Evolutionary conservation across 2,797 vertebrate genomes (phyloP).

Genomic region (Amniataba percoides): DNA sequence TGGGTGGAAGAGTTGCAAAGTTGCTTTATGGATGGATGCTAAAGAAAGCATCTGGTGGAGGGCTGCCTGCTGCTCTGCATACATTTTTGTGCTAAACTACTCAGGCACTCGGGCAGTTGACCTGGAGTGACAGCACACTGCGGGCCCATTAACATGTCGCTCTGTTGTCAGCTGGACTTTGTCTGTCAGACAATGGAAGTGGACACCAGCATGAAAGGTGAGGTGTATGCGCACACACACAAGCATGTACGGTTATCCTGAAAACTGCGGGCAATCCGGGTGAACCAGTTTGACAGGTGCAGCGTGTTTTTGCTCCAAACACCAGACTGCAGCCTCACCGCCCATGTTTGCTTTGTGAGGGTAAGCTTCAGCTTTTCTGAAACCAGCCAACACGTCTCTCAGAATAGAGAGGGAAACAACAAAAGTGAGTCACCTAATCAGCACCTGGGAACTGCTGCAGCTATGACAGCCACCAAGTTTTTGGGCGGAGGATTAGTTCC

Average conservation of each 20-base stretch:
- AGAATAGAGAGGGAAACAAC: constrained; percentile 23
- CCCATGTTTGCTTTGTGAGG: constrained; percentile 3
- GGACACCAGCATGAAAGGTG: constrained; percentile 39
- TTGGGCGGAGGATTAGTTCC: constrained; percentile 65
- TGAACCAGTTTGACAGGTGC: constrained; percentile 60
- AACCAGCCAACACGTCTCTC: background rate
- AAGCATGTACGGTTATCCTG: background rate
- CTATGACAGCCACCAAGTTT: constrained; percentile 29
- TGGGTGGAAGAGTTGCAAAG: constrained; percentile 73
- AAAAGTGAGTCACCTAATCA: constrained; percentile 44
- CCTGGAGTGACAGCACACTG: constrained; percentile 58
- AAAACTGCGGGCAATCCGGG: constrained; percentile 63
- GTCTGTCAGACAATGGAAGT: constrained; percentile 28
- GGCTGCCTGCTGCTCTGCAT: constrained; percentile 70
- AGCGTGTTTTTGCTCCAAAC: constrained; percentile 39
- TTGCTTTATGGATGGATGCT: constrained; percentile 73
- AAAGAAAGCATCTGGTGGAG: constrained; percentile 66
- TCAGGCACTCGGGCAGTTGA: constrained; percentile 63
- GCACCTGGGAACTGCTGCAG: constrained; percentile 42
- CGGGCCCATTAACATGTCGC: constrained; percentile 45
- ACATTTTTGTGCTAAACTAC: constrained; percentile 67
- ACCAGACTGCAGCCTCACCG: constrained; percentile 36
- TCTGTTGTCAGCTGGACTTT: constrained; percentile 39
- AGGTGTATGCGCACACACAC: constrained; percentile 34
- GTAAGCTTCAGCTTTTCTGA: constrained; percentile 4